Evolutionary conservation across 2,888 invertebrate genomes (phyloP).

Genomic region (Volucella inflata): DNA sequence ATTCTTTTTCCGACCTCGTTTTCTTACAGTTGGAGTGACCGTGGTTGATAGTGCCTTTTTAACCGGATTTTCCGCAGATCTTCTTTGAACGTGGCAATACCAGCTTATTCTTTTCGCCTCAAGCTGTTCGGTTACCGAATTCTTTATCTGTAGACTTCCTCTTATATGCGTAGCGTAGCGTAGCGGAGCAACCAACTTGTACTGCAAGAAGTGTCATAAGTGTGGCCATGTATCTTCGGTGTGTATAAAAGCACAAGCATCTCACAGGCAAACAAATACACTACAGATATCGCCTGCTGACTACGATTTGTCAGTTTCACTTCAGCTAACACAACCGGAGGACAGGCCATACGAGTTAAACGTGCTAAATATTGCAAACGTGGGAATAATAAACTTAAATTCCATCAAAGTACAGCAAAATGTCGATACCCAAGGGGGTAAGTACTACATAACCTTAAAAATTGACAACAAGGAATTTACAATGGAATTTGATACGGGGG

Average conservation of each 20-base stretch:
- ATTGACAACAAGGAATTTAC: constrained; percentile 15
- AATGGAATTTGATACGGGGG: no score
- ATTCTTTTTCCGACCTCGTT: no score
- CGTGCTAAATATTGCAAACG: constrained; percentile 22
- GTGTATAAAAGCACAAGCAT: constrained; percentile 17
- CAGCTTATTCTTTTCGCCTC: no score
- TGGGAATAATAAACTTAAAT: neutral
- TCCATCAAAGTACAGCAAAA: constrained; percentile 3
- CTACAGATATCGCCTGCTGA: neutral
- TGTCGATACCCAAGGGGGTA: constrained; percentile 9
- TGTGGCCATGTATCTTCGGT: constrained; percentile 29
- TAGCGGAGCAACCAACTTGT: no score
- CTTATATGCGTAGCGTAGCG: no score
- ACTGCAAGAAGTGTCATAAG: constrained; percentile 17
- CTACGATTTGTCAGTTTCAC: neutral
- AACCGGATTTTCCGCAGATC: no score
- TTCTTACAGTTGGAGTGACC: no score
- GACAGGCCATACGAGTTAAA: constrained; percentile 14
- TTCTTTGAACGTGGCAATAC: no score
- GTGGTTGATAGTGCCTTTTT: no score
- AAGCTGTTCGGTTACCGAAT: no score
- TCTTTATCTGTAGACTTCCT: no score
- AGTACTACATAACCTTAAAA: constrained; percentile 22
- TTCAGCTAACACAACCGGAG: constrained; percentile 10
- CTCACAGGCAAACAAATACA: constrained; percentile 4